Base-by-base conservation (phyloP, 2,888 invertebrate species). In the Heliconius ismenius region DNA sequence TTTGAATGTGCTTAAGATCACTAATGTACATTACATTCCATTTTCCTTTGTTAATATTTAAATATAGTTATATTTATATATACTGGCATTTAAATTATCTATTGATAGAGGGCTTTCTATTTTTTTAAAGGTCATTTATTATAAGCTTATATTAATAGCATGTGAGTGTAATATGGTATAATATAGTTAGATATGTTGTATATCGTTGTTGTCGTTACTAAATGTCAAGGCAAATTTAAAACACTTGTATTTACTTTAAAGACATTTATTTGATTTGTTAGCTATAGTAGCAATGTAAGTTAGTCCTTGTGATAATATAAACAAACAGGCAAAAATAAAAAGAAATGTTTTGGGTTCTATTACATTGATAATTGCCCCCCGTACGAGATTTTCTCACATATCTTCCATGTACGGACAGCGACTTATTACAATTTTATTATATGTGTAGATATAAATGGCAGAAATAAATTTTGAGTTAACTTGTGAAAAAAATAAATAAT, bases 171-270 rank as follows among this genome's bases (percentile, higher is more conserved):
- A 28, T 49, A 49, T 28, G 49, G 28, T 43, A 68, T 49, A 24
- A 69, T 69, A 69, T 26, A 49, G 11, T 13, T 28, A 49, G 18
- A 49, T n/a, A 26, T 49, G 9, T 36, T 2, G 69, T 69, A n/a
- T 28, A 9, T 54, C 54, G 54, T 13, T 69, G 28, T n/a, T 32
- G n/a, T n/a, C 21, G 49, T 49, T 69, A 54, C 7, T 69, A 69
- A 69, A 69, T 54, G 69, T 54, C 69, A 69, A 32, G 54, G 69
- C 7, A 69, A 69, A 69, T 54, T 54, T 54, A 49, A 26, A 69
- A 54, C 15, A 11, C 32, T 54, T 54, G 11, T n/a, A n/a, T n/a
- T 32, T 13, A 28, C 32, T 39, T 24, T 32, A 54, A 32, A 32
- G 0, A 54, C 1, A 32, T 32, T 39, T 7, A 24, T 13, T 13